Base-by-base conservation (phyloP, 1,140 invertebrate species). In the Gonatopus flavifemur region DNA sequence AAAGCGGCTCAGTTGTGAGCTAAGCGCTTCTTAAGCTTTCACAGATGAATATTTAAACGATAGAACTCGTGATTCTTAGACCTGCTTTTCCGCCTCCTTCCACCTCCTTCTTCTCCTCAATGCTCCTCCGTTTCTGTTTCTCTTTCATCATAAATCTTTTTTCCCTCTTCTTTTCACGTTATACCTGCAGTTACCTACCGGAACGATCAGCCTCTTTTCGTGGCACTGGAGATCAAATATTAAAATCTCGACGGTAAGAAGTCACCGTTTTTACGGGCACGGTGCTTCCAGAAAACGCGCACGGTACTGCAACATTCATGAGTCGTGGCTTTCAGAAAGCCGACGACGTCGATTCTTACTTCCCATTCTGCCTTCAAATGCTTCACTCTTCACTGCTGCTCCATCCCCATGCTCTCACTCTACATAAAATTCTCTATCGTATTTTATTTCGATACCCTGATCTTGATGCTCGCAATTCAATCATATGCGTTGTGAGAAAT, bases 21-120 rank as follows among this genome's bases (percentile, higher is more conserved):
- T n/a, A n/a, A n/a, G n/a, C n/a, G n/a, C n/a, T n/a, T 18, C 18
- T 58, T 42, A 37, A 58, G 24, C 28, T 42, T 13, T 3, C 16
- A n/a, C 30, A 41, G 41, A 51, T 64, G 57, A 63, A 64, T 64
- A 63, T 52, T 64, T 59, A 60, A 60, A 25, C 10, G 40, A 19
- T 16, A 33, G 13, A 35, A 39, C 19, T 42, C 36, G 47, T 36
- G 53, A 64, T 59, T 63, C 32, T 56, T 59, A 52, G 57, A 40
- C 25, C 32, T 31, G 16, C 38, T 48, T 10, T 21, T 39, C 43
- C 37, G 40, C 16, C 32, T 20, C 16, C 19, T 8, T n/a, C n/a
- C n/a, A n/a, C n/a, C n/a, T n/a, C n/a, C 38, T 52, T 41, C 52
- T 40, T 30, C 21, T 41, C 28, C 19, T 31, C 19, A 2, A 28